These are phyloP conservation scores for Murina feae DNA, from an alignment of 2,113 vertebrate species.

Conservation along the genomic window DNA sequence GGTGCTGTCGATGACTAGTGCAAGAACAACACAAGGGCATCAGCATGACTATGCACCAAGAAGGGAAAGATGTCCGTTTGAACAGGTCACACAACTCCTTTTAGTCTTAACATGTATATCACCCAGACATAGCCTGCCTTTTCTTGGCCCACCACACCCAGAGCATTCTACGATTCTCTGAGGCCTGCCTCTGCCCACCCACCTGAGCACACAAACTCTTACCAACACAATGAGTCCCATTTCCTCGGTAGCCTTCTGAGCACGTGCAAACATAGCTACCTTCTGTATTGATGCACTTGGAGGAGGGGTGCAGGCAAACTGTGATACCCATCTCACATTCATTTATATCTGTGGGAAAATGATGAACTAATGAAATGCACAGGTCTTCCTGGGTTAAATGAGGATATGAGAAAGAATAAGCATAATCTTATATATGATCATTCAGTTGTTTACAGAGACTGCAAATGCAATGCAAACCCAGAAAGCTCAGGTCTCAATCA, in stretches of 20 bases:
- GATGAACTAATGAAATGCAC: background rate
- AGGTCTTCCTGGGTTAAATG: background rate
- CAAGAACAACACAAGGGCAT: background rate
- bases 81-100: background rate
- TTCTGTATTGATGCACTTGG: conserved; percentile 79
- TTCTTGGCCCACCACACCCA: background rate
- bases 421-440: too few relatives aligned
- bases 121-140: background rate
- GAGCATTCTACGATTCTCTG: accelerated
- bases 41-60: background rate
- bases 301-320: conserved; percentile 65
- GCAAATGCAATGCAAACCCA: background rate
- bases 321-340: conserved; percentile 73
- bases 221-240: conserved; percentile 83
- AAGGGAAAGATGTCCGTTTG: background rate
- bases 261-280: conserved; percentile 84
- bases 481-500: background rate
- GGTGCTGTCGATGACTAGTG: background rate
- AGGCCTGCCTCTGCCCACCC: background rate
- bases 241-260: conserved; percentile 79
- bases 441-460: background rate
- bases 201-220: accelerated
- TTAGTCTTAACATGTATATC: background rate
- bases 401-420: background rate
- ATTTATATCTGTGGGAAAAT: conserved; percentile 76